Conservation (phyloP, 2,797 vertebrate genomes). For the Pangasius mekongensis region DNA sequence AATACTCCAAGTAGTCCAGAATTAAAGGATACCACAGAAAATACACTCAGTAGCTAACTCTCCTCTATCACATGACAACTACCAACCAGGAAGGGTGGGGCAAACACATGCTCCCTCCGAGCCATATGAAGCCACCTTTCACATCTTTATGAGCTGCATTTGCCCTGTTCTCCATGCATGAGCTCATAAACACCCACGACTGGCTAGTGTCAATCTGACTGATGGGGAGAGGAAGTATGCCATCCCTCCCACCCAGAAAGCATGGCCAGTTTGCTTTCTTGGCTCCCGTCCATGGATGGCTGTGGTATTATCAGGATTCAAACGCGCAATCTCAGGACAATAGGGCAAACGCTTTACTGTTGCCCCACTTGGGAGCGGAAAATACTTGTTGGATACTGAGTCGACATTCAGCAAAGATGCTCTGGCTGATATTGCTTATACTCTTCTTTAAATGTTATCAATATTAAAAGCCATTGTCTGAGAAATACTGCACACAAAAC, state of each 20-base stretch:
- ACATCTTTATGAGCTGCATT: background rate
- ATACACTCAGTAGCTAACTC: background rate
- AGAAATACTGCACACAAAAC: background rate
- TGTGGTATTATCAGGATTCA: background rate
- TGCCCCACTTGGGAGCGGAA: background rate
- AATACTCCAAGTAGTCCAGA: background rate
- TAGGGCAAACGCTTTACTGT: background rate
- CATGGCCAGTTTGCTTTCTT: background rate
- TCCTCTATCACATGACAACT: background rate
- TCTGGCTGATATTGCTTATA: background rate
- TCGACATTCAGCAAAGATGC: background rate
- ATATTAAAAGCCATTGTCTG: background rate
- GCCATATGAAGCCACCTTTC: background rate
- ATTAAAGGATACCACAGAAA: background rate
- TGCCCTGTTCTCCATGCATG: background rate
- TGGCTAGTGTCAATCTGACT: background rate
- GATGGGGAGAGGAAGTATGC: background rate
- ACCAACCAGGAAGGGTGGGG: background rate
- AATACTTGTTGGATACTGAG: background rate
- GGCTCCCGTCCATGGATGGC: background rate
- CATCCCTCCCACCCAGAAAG: background rate
- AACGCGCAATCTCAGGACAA: background rate
- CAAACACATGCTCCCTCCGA: background rate
- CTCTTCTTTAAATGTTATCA: background rate
- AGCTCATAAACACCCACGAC: background rate